Conservation (phyloP, 2,113 vertebrate genomes). For the Chunga burmeisteri region DNA sequence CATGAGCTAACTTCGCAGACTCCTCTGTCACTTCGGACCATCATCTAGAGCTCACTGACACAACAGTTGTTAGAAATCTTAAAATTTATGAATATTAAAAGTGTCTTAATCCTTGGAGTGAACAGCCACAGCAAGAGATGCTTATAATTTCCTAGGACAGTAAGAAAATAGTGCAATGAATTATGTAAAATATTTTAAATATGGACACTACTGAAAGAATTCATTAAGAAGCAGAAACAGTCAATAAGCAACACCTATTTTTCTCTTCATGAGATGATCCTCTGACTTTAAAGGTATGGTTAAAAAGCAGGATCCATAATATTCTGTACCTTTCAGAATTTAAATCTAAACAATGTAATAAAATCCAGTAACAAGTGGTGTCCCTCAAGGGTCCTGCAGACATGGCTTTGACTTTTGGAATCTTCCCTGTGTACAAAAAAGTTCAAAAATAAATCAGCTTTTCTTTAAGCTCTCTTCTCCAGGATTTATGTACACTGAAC, state of each 20-base stretch:
- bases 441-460: background rate
- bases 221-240: background rate
- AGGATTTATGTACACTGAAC: background rate
- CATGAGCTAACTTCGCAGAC: background rate
- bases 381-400: background rate
- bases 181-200: background rate
- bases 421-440: background rate
- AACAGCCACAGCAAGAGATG: conserved; percentile 2
- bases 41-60: background rate
- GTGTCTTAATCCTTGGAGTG: background rate
- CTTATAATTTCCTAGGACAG: background rate
- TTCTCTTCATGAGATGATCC: background rate
- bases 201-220: background rate
- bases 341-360: background rate
- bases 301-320: background rate
- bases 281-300: background rate
- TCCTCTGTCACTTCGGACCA: background rate
- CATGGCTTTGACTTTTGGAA: background rate
- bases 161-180: conserved; percentile 8
- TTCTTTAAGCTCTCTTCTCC: background rate
- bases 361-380: background rate
- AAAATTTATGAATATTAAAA: background rate
- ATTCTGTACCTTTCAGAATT: background rate
- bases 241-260: background rate
- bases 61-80: background rate